Conservation (phyloP, 2,888 invertebrate species). For the Agrochola macilenta region DNA sequence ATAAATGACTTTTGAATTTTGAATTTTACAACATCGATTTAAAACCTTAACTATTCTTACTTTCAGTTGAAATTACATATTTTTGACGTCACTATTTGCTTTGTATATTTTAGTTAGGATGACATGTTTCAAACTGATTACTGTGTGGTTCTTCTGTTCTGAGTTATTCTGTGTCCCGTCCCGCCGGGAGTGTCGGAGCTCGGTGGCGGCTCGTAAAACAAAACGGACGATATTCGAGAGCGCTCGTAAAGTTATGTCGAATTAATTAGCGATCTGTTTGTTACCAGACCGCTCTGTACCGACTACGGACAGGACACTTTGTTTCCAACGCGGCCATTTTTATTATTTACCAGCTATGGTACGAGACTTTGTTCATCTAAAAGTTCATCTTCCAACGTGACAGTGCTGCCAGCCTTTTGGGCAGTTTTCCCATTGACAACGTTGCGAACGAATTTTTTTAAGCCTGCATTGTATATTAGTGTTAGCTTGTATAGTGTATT, state of each 20-base stretch:
- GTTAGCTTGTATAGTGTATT: not conserved
- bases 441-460: not conserved
- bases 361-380: not conserved
- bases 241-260: constrained; percentile 30
- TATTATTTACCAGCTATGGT: not conserved
- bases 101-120: too few species aligned
- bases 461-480: not conserved
- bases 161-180: not conserved
- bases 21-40: not conserved
- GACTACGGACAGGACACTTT: constrained; percentile 3
- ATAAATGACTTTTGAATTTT: too few species aligned
- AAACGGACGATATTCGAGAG: constrained; percentile 26
- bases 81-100: not conserved
- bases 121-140: not conserved
- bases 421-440: not conserved
- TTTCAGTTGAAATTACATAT: not conserved
- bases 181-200: not conserved
- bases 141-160: not conserved
- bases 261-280: constrained; percentile 39
- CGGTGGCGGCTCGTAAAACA: constrained; percentile 31
- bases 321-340: not conserved
- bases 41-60: not conserved
- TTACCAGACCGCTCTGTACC: not conserved
- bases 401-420: not conserved
- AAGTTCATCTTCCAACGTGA: not conserved